These are phyloP conservation scores for Linnaemya vulpina DNA, from an alignment of 2,888 invertebrate genomes.

Conservation along the genomic window DNA sequence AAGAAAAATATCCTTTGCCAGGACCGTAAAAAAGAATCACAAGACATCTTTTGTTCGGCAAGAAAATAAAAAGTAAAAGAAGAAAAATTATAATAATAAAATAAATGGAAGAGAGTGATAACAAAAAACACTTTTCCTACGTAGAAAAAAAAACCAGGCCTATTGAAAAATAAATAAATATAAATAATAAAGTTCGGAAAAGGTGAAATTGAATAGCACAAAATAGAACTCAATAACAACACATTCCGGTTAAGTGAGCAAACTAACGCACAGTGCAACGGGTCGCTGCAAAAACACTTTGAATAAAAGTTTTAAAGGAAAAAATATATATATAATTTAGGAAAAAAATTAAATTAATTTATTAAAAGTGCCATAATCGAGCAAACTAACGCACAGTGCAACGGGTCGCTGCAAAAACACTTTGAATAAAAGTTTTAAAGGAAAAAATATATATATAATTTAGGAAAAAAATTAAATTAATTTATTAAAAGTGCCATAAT, in stretches of 20 bases:
- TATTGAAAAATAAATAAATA: slow-evolving; percentile 48
- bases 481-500: no score
- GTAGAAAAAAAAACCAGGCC: slow-evolving; percentile 30
- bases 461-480: no score
- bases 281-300: no score
- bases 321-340: no score
- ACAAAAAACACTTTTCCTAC: not conserved
- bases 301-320: no score
- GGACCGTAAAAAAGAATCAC: not conserved
- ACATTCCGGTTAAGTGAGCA: slow-evolving; percentile 6
- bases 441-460: no score
- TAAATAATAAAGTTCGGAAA: slow-evolving; percentile 64
- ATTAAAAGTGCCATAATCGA: no score
- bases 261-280: slow-evolving; percentile 12
- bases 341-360: no score
- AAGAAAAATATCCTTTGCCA: not conserved
- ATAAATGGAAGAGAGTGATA: not conserved
- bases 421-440: no score
- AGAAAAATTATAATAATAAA: not conserved
- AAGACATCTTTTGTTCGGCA: slow-evolving; percentile 10
- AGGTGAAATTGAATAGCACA: slow-evolving; percentile 67
- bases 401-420: no score
- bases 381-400: no score
- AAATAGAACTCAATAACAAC: slow-evolving; percentile 47
- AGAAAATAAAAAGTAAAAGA: no score